A percentile compares a stretch with the other conserved stretches of the same genome.
phyloP scores from a whole-genome alignment of 2,888 invertebrate genomes.

The Eupithecia insigniata region DNA sequence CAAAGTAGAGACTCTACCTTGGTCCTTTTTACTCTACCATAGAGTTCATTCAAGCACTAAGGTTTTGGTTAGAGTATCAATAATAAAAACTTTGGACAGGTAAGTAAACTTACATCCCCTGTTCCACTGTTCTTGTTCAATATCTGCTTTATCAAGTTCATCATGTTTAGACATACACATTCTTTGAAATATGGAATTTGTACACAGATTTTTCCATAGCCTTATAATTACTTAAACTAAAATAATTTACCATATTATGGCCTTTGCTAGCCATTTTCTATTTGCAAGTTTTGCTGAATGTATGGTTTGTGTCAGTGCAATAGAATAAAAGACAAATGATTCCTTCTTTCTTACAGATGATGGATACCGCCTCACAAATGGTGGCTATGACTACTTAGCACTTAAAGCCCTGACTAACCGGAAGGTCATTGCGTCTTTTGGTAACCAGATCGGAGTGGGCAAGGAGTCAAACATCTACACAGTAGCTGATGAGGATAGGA shows the following conservation, averaged over 20 bases:
- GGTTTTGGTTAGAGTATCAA: neutral
- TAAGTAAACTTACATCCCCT: neutral
- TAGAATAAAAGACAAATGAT: neutral
- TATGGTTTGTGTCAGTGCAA: too few species aligned
- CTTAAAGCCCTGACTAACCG: constrained; percentile 93
- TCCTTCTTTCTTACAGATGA: constrained; percentile 87
- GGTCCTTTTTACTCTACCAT: too few species aligned
- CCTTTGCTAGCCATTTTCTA: too few species aligned
- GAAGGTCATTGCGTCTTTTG: constrained; percentile 92
- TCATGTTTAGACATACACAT: neutral
- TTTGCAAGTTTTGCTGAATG: too few species aligned
- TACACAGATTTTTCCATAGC: too few species aligned
- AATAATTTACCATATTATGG: too few species aligned
- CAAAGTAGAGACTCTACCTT: too few species aligned
- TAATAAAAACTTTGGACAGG: neutral
- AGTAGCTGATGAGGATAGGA: constrained; percentile 91
- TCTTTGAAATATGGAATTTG: neutral
- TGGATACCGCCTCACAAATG: constrained; percentile 97
- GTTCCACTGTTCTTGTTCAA: neutral
- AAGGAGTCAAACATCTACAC: constrained; percentile 99
- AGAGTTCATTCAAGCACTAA: too few species aligned
- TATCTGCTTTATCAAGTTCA: neutral
- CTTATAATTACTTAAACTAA: too few species aligned
- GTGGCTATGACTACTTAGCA: constrained; percentile 98
- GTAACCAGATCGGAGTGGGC: constrained; percentile 99